These are phyloP conservation scores for Danionella cerebrum DNA, from an alignment of 2,113 vertebrate genomes.

Conservation along the genomic window DNA sequence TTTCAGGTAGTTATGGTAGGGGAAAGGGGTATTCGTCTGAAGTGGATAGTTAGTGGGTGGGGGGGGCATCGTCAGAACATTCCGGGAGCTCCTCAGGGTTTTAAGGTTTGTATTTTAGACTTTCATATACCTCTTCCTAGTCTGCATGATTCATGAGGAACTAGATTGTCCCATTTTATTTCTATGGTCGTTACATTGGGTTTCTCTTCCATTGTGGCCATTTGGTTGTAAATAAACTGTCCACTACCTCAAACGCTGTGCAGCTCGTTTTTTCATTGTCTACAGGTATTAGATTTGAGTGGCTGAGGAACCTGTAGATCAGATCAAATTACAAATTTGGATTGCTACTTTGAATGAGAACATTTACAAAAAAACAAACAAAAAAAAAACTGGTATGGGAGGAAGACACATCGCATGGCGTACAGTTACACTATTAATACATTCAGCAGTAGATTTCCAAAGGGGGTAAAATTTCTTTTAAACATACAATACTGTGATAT, in stretches of 20 bases:
- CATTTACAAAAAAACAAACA: too few species aligned
- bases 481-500: too few species aligned
- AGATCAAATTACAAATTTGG: background rate
- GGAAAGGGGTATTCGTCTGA: slow-evolving; percentile 46
- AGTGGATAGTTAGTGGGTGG: slow-evolving; percentile 39
- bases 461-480: too few species aligned
- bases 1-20: slow-evolving; percentile 38
- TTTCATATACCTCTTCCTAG: slow-evolving; percentile 52
- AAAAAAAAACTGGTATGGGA: too few species aligned
- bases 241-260: slow-evolving; percentile 63
- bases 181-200: slow-evolving; percentile 21
- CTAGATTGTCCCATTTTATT: slow-evolving; percentile 37
- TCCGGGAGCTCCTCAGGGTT: slow-evolving; percentile 62
- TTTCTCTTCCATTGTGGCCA: slow-evolving; percentile 50
- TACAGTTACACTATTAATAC: too few species aligned
- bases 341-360: too few species aligned
- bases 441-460: background rate
- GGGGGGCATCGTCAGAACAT: slow-evolving; percentile 48
- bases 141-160: slow-evolving; percentile 58
- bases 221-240: slow-evolving; percentile 77
- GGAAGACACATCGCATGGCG: too few species aligned
- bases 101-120: slow-evolving; percentile 55
- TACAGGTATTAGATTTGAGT: background rate
- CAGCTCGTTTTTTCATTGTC: background rate
- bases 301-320: too few species aligned